Base-by-base conservation (phyloP, 1,140 invertebrate species). In the Megathymus violae region DNA sequence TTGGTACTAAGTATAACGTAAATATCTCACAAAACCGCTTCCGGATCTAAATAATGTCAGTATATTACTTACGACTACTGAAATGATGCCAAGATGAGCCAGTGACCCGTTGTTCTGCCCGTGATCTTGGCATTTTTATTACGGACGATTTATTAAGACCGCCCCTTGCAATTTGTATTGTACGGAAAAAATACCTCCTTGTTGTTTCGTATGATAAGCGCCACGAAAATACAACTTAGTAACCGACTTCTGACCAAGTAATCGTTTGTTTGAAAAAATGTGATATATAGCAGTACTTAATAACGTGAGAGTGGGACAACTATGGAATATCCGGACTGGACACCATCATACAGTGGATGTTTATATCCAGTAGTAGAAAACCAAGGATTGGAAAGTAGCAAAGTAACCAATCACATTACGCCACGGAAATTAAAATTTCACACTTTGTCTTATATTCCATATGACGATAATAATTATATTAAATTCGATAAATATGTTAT, bases 121-220 rank as follows among this genome's bases (percentile, higher is more conserved):
- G 40, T 58, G 54, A 58, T 58, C 54, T 41, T 58, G 41, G 41
- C 54, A 44, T 58, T 58, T 58, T 58, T 58, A 58, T 58, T 58
- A 34, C 54, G 41, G 54, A 58, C 54, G 41, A 58, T 58, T 58
- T 58, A 58, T 58, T 58, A 58, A 46, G 41, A 56, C 52, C 52
- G 52, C 52, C 52, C 40, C 52, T 6, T 56, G 52, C 40, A 43
- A 56, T 56, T 56, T 56, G 52, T 58, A 58, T 58, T 58, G 54
- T 44, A 19, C 15, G 52, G 54, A 31, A 58, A 58, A 58, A 58
- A 58, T 58, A 58, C 54, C 41, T 34, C 54, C 22, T 17, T 58
- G 25, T 58, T 58, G 25, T 58, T 58, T 36, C 10, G 41, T 36
- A 15, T 27, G 38, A 56, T 56, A 58, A 58, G 54, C 41, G 5